Percentiles rank a stretch among this genome's conserved stretches.
Evolutionary conservation across 2,113 vertebrate genomes (phyloP).

Genomic region (Elgaria multicarinata): DNA sequence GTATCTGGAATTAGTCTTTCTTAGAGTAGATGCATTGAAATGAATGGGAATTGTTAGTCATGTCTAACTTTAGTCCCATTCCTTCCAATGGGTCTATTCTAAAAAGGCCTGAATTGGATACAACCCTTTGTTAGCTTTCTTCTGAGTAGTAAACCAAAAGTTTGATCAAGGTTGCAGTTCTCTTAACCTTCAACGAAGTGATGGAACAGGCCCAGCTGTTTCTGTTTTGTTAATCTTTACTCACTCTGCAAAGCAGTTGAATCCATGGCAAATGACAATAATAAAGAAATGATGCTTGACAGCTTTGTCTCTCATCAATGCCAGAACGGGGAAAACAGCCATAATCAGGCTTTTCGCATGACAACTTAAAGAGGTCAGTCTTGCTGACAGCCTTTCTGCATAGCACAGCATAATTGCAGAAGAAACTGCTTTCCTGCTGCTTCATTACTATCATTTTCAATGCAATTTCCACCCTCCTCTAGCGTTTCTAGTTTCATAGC

Average conservation of each 20-base stretch:
- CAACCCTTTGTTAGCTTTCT: background rate
- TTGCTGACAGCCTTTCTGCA: constrained; percentile 57
- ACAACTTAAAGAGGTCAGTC: constrained; percentile 57
- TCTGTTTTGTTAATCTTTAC: constrained; percentile 56
- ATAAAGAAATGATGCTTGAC: constrained; percentile 56
- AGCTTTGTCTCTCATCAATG: constrained; percentile 42
- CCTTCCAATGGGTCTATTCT: no score
- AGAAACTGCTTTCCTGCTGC: constrained; percentile 57
- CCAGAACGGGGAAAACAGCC: constrained; percentile 27
- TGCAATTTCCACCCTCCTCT: constrained; percentile 57
- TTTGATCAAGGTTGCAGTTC: constrained; percentile 29
- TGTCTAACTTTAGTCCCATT: no score
- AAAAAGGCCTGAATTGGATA: no score
- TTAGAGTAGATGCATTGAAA: no score
- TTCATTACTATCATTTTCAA: constrained; percentile 62
- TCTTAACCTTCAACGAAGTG: constrained; percentile 41
- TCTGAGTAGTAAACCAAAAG: constrained; percentile 7
- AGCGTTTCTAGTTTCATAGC: constrained; percentile 52
- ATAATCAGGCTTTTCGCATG: constrained; percentile 45
- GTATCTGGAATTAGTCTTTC: no score
- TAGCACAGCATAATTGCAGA: constrained; percentile 39
- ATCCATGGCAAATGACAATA: constrained; percentile 48
- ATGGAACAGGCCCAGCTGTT: constrained; percentile 39
- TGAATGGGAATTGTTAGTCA: no score
- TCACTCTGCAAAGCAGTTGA: constrained; percentile 47